Conservation (phyloP, 2,113 vertebrate genomes). For the Ranitomeya variabilis region DNA sequence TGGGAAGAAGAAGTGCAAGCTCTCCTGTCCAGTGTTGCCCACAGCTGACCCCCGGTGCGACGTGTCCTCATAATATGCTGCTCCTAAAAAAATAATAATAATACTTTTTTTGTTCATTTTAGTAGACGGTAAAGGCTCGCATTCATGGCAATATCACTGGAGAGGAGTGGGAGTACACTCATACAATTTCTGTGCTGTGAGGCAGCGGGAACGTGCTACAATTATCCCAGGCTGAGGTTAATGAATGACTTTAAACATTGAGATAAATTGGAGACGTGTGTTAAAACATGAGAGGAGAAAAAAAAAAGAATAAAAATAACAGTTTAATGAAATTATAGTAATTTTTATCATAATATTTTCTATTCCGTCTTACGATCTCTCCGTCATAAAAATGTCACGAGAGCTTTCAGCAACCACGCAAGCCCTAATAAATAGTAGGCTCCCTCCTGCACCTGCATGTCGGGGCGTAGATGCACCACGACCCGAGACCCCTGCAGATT, state of each 20-base stretch:
- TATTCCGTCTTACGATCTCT: neutral
- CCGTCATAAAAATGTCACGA: neutral
- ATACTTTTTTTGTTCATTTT: neutral
- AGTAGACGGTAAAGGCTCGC: neutral
- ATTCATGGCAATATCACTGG: neutral
- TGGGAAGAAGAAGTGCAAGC: slow-evolving; percentile 25
- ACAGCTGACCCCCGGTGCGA: neutral
- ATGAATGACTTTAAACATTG: slow-evolving; percentile 22
- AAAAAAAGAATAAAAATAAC: neutral
- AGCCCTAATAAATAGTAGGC: neutral
- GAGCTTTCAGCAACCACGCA: no score
- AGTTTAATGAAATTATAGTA: neutral
- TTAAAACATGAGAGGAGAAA: neutral
- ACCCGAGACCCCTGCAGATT: neutral
- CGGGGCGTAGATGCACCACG: neutral
- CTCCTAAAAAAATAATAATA: neutral
- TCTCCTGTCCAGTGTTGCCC: slow-evolving; percentile 25
- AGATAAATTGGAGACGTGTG: slow-evolving; percentile 16
- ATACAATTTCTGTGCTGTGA: neutral
- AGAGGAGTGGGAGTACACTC: slow-evolving; percentile 18
- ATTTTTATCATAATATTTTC: neutral
- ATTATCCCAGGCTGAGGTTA: slow-evolving; percentile 27
- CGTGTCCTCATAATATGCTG: neutral
- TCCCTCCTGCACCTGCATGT: neutral
- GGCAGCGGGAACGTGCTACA: neutral